Base-by-base conservation (phyloP, 2,113 vertebrate species). In the Bufo gargarizans region DNA sequence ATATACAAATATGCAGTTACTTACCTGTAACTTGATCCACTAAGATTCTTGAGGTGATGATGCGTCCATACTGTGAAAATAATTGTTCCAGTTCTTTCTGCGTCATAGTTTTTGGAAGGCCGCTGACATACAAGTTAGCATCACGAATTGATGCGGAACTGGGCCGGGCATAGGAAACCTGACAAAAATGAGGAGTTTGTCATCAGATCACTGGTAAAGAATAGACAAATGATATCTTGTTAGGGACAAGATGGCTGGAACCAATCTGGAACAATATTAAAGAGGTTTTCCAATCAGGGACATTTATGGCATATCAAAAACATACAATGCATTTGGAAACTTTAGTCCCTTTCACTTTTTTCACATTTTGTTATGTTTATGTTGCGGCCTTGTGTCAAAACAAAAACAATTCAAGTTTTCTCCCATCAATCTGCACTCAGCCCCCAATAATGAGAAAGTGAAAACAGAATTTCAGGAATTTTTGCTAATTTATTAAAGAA, bases 11-110 rank as follows among this genome's bases (percentile, higher is more conserved):
- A 90, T 63, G 50, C 11, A 58, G 67, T n/a, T 90, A 90, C 92
- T 90, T 92, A 98, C 97, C 98, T 99, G 98, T 99, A 95, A 99
- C 98, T 97, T 99, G 98, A 96, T 99, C 98, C 92, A 99, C 98
- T 91, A 99, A 97, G 96, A 99, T 99, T 91, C 98, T 96, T 91
- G 98, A 99, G 94, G 98, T 99, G 96, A 99, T 99, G 95, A 99
- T 99, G 92, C 98, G 98, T 90, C 98, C 98, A 16, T 99, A 99
- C 95, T 99, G 98, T 88, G 98, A 99, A 94, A 99, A 99, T 90
- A 99, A 97, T 94, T 99, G 98, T 93, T 99, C 99, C 93, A 99
- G 95, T 89, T 99, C 98, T 93, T 99, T 99, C 96, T 99, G 99
- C 93, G 97, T 98, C 98, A 99, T 99, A 78, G 98, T 99, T 95